Base-by-base conservation (phyloP, 1,140 invertebrate species). In the Ceratosolen solmsi region DNA sequence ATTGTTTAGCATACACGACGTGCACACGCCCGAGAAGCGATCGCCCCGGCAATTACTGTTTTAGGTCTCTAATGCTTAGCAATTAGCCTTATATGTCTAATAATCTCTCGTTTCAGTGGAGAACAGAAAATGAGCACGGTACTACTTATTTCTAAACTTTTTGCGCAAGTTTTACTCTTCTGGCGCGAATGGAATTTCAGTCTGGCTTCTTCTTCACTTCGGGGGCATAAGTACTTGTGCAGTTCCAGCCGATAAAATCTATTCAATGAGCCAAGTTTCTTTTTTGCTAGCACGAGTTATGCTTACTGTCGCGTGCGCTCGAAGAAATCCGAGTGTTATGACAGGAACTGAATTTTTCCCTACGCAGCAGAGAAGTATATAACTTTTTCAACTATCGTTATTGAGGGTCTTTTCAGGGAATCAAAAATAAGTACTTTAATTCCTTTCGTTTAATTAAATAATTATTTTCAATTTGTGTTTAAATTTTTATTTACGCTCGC, bases 191-290 rank as follows among this genome's bases (percentile, higher is more conserved):
- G 41, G 20, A 22, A 60, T 79, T 72, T 60, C 33, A 36, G 68
- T 38, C 17, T 17, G 27, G 20, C 30, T 36, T 46, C 51, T 46
- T 46, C 46, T 79, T 27, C 25, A 22, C 54, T 36, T 30, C 22
- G 41, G 22, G 4, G 46, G 71, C 46, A 56, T 51, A 73, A 63
- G 70, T 73, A 73, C 79, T 80, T 38, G 79, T 68, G 60, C 72
- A 70, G 79, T 76, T 76, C 72, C 63, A 68, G 58, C 49, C 73
- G 72, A 81, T 76, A 81, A 76, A 76, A 81, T 81, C 79, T 81
- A 80, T 80, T 80, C 71, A 80, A 80, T 74, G 71, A 74, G 79
- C 71, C 79, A 65, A 74, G 54, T 51, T 65, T 73, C 56, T 74
- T 74, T 80, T 74, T 80, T 79, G n/a, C 25, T 13, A 36, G n/a